Base-by-base conservation (phyloP, 2,797 vertebrate species). In the Loriculus beryllinus region DNA sequence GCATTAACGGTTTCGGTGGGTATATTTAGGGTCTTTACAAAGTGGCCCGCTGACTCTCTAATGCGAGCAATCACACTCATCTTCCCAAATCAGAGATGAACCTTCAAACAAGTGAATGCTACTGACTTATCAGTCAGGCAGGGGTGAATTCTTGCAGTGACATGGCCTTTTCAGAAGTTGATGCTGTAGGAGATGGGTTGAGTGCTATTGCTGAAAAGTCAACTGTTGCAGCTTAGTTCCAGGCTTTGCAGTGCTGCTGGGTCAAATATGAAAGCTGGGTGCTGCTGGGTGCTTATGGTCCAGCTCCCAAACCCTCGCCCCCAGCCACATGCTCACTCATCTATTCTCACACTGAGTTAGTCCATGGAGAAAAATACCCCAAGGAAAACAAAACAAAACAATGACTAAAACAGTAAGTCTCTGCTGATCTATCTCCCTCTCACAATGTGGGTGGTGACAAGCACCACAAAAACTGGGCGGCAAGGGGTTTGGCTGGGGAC, bases 401-500 rank as follows among this genome's bases (percentile, higher is more conserved):
- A 48, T 7, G 40, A 52, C 60, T 1, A n/a, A 49, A 81, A 15
- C 45, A 40, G 23, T 43, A 35, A 2, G 22, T 52, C 26, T 75
- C 29, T 42, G 31, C 26, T 49, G 39, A 52, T 47, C 14, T 6
- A 3, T 19, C 39, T 86, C 39, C 33, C 39, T 75, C 25, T 21
- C 48, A 57, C 39, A 57, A 7, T 0, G 5, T 23, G 37, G 37
- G 37, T 59, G 52, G 28, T 48, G 71, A 90, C 14, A 81, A 64
- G 49, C 42, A 51, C 28, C 83, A 83, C 48, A 75, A 47, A 54
- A 83, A 16, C 23, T 31, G 43, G 47, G 42, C 56, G 51, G 48
- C 0, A 0, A 86, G 25, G 37, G 25, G 37, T 47, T 28, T 5
- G 23, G 31, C 13, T 37, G n/a, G 35, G 26, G 23, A 29, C 10